Conservation (phyloP, 1,140 invertebrate species). For the Melanaphis sacchari region DNA sequence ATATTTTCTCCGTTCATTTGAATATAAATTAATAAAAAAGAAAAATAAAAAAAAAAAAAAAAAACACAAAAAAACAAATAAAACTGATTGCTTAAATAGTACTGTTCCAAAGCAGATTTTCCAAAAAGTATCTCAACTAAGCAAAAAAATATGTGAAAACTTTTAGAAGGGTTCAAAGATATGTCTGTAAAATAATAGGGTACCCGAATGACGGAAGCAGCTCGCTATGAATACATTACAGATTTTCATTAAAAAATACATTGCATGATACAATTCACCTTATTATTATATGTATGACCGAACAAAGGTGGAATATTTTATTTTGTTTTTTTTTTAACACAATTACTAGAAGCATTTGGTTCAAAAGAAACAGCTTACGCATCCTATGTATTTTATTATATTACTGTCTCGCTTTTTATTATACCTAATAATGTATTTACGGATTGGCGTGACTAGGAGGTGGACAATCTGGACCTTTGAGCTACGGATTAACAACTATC, state of each 20-base stretch:
- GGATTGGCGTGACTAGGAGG: not conserved
- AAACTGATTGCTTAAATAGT: not conserved
- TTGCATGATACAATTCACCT: not conserved
- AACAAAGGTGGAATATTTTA: not conserved
- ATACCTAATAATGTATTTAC: not conserved
- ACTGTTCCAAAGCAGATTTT: not conserved
- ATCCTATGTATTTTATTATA: not conserved
- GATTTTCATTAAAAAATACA: not conserved
- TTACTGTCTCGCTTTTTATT: too few species aligned
- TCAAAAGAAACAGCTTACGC: not conserved
- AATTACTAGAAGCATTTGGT: not conserved
- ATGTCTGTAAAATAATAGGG: not conserved
- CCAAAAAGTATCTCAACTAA: not conserved
- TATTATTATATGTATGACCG: not conserved
- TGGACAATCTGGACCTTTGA: not conserved
- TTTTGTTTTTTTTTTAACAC: not conserved
- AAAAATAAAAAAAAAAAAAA: too few species aligned
- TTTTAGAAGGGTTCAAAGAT: slow-evolving; percentile 5
- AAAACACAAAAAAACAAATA: not conserved
- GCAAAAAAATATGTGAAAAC: not conserved
- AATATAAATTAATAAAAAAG: not conserved
- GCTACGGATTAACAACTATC: not conserved
- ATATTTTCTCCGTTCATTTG: not conserved
- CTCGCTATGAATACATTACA: not conserved
- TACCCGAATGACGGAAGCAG: not conserved